phyloP scores from a whole-genome alignment of 2,888 invertebrate species.

The Cephalotes varians region DNA sequence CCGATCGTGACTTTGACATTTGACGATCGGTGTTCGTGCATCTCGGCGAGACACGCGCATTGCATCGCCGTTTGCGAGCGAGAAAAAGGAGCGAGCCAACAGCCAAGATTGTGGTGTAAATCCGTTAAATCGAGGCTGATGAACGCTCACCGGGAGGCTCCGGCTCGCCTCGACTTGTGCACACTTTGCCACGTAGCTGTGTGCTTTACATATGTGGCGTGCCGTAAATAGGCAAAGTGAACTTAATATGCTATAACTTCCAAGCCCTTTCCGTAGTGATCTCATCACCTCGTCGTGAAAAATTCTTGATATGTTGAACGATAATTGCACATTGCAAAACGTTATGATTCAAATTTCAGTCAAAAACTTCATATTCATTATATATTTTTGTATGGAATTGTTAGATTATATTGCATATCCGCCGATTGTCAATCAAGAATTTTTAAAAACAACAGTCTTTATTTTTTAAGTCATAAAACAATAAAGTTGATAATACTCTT shows the following conservation, averaged over 20 bases:
- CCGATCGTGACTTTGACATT: constrained; percentile 26
- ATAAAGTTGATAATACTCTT: neutral
- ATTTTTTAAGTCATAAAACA: neutral
- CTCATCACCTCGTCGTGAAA: constrained; percentile 26
- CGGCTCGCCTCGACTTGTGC: constrained; percentile 19
- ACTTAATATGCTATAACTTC: constrained; percentile 31
- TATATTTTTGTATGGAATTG: neutral
- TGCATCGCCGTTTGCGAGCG: neutral
- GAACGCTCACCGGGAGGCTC: constrained; percentile 46
- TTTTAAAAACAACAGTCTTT: neutral
- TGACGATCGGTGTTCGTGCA: constrained; percentile 20
- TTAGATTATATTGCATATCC: neutral
- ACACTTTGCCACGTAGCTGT: constrained; percentile 29
- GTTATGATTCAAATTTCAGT: neutral
- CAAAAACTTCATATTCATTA: neutral
- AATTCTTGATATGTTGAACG: neutral
- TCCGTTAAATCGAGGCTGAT: constrained; percentile 68
- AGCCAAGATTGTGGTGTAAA: constrained; percentile 49
- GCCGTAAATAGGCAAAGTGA: constrained; percentile 13
- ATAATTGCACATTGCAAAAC: neutral
- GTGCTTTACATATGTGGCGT: constrained; percentile 5
- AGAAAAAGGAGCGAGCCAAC: constrained; percentile 54
- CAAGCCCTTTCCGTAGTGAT: constrained; percentile 12
- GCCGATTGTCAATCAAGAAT: neutral
- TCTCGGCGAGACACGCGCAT: neutral